phyloP scores from a whole-genome alignment of 1,140 invertebrate species.

The Pomphorhynchus laevis region DNA sequence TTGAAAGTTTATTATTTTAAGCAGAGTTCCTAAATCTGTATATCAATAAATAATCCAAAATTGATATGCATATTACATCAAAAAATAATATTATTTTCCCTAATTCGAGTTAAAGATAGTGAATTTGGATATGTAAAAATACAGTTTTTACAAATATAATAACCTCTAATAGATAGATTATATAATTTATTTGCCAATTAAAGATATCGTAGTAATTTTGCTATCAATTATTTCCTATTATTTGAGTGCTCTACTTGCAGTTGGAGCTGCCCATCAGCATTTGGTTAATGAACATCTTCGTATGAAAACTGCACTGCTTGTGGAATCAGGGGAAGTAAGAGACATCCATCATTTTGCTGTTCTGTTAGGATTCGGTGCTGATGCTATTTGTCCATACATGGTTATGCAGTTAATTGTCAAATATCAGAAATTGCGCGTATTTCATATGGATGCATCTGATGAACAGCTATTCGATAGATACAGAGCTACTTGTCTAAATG shows the following conservation, averaged over 20 bases:
- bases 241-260: conserved; percentile 42
- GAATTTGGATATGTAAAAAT: too few relatives aligned
- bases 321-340: conserved; percentile 60
- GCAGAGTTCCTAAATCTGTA: too few relatives aligned
- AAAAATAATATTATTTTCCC: too few relatives aligned
- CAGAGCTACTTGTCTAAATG: conserved; percentile 20
- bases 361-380: conserved; percentile 68
- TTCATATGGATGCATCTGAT: conserved; percentile 37
- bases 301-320: conserved; percentile 65
- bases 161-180: too few relatives aligned
- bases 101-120: too few relatives aligned
- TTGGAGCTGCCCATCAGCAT: conserved; percentile 71
- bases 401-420: conserved; percentile 56
- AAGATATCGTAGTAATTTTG: too few relatives aligned
- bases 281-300: conserved; percentile 64
- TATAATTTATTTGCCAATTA: too few relatives aligned
- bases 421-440: conserved; percentile 38
- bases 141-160: too few relatives aligned
- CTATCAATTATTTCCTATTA: too few relatives aligned
- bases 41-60: too few relatives aligned
- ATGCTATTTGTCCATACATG: conserved; percentile 78
- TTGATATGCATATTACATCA: too few relatives aligned
- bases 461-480: conserved; percentile 44
- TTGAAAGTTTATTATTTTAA: too few relatives aligned
- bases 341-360: conserved; percentile 89